These are phyloP conservation scores for Lycia hirtaria DNA, from an alignment of 2,888 invertebrate genomes.

Conservation along the genomic window DNA sequence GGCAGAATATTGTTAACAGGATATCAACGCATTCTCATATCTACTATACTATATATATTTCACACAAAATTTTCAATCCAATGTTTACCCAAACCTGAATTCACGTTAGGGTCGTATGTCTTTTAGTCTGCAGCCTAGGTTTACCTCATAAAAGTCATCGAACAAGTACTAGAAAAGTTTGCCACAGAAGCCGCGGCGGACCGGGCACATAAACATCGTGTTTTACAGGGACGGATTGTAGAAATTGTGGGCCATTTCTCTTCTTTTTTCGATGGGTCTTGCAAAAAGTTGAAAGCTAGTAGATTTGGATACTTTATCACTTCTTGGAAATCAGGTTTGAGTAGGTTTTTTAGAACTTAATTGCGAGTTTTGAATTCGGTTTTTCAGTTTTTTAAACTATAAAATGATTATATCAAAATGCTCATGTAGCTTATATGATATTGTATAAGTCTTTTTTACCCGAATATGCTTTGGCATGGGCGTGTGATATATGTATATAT, in stretches of 20 bases:
- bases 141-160: conserved; percentile 33
- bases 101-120: conserved; percentile 21
- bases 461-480: no score
- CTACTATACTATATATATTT: no score
- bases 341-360: no score
- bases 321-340: not conserved
- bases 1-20: no score
- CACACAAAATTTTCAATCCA: not conserved
- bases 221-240: conserved; percentile 26
- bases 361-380: no score
- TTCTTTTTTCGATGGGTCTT: conserved; percentile 4
- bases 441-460: no score
- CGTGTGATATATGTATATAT: no score
- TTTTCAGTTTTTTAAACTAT: no score
- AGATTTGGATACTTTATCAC: conserved; percentile 15
- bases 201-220: conserved; percentile 28
- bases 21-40: no score
- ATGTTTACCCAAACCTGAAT: conserved; percentile 15
- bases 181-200: conserved; percentile 28
- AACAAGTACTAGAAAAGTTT: conserved; percentile 39
- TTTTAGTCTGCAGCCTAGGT: conserved; percentile 10
- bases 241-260: conserved; percentile 15
- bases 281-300: conserved; percentile 8
- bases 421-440: no score
- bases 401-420: no score